A percentile compares a stretch with the other conserved stretches of the same genome.
Conservation (phyloP, 1,140 invertebrate genomes). For the Aphelenchoides avenae region DNA sequence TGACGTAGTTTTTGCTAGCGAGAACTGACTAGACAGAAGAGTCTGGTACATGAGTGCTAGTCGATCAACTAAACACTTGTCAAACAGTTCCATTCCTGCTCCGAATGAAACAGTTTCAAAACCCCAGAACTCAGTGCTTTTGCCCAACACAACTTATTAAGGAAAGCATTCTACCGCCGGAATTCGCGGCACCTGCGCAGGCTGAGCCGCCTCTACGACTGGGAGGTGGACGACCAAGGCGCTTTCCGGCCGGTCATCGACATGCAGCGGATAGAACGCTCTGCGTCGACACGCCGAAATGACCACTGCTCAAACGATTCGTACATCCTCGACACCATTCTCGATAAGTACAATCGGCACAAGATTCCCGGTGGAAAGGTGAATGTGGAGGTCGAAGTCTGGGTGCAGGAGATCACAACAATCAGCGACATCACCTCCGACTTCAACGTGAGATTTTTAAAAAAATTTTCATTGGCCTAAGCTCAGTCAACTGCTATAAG, state of each 20-base stretch:
- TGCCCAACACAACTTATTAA: no score
- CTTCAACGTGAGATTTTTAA: constrained; percentile 53
- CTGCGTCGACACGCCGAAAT: constrained; percentile 6
- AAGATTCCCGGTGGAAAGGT: constrained; percentile 57
- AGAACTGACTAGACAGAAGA: no score
- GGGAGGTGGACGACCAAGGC: constrained; percentile 55
- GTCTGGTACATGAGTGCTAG: no score
- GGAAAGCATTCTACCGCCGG: constrained; percentile 54
- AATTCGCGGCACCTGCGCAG: constrained; percentile 55
- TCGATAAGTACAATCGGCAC: constrained; percentile 53
- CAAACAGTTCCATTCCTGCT: no score
- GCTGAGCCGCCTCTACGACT: constrained; percentile 54
- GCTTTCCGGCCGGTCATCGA: constrained; percentile 48
- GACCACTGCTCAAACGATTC: constrained; percentile 54
- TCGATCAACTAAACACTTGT: no score
- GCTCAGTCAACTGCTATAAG: no score
- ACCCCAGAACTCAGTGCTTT: no score
- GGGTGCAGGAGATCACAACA: constrained; percentile 59
- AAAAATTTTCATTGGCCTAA: no score
- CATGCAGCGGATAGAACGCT: constrained; percentile 18
- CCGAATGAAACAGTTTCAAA: no score
- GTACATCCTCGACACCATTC: constrained; percentile 52
- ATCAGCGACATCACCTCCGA: constrained; percentile 57
- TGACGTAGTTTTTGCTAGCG: no score
- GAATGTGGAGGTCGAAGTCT: constrained; percentile 45